Conservation (phyloP, 2,888 invertebrate species). For the Amblyteles armatorius region DNA sequence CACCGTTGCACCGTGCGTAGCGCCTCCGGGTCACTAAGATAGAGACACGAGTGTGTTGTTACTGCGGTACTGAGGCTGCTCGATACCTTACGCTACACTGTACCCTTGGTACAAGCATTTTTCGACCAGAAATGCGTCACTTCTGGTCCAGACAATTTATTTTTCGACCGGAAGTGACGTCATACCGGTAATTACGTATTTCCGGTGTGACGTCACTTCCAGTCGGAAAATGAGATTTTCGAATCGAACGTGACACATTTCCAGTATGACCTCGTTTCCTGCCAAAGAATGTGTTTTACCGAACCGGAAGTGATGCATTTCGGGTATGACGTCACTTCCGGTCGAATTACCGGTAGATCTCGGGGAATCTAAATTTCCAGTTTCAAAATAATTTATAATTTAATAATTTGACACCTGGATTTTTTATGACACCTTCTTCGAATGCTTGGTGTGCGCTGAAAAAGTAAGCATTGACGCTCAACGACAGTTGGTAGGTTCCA, state of each 20-base stretch:
- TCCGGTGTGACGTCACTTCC: no score
- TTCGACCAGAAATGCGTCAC: background rate
- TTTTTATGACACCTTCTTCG: no score
- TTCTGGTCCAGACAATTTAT: background rate
- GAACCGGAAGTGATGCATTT: no score
- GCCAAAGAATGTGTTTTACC: no score
- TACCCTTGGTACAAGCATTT: background rate
- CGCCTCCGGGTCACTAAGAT: slow-evolving; percentile 59
- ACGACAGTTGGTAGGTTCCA: background rate
- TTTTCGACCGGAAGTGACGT: background rate
- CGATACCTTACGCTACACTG: background rate
- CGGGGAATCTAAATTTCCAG: no score
- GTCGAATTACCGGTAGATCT: background rate
- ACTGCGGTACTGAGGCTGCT: background rate
- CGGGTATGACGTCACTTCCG: no score
- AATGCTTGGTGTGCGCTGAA: background rate
- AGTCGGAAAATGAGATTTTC: no score
- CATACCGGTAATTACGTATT: no score
- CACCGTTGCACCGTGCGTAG: slow-evolving; percentile 37
- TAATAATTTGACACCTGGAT: no score
- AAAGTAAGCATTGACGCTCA: background rate
- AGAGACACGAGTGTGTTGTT: slow-evolving; percentile 38
- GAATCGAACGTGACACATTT: no score
- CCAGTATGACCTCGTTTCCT: no score
- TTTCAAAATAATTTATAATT: no score